phyloP scores from a whole-genome alignment of 2,113 vertebrate species.

The Dipodomys ordii region DNA sequence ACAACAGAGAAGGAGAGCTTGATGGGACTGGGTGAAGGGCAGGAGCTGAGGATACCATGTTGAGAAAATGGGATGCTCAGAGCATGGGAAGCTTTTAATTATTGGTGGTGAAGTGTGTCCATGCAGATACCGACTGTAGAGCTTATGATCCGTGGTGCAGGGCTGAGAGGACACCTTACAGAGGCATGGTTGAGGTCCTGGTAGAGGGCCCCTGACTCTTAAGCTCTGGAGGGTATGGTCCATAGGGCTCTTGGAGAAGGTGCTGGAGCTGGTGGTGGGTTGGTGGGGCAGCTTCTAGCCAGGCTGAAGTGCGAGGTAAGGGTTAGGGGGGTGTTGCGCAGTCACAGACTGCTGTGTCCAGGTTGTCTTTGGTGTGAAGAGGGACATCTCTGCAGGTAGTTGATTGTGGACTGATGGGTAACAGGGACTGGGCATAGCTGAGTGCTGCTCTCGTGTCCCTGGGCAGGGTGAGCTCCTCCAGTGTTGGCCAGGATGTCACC shows the following conservation, averaged over 20 bases:
- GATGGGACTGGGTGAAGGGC: background rate
- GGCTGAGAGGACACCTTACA: no score
- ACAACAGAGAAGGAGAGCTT: background rate
- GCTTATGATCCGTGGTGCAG: no score
- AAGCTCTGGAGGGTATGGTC: no score
- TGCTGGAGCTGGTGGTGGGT: no score
- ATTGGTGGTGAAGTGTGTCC: accelerated
- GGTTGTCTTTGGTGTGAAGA: background rate
- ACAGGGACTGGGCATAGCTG: background rate
- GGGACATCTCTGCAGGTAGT: background rate
- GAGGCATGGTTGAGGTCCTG: background rate
- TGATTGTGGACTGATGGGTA: no score
- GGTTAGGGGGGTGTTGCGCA: background rate
- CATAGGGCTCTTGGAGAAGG: no score
- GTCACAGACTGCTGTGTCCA: background rate
- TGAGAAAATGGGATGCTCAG: no score
- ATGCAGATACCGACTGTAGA: background rate
- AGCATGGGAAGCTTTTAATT: accelerated
- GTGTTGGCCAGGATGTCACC: background rate
- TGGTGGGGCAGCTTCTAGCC: no score
- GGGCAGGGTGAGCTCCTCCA: background rate
- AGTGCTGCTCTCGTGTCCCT: background rate
- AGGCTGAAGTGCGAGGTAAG: background rate
- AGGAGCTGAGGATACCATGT: background rate
- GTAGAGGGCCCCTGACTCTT: no score